Base-by-base conservation (phyloP, 2,113 vertebrate species). In the Phyllostomus discolor region DNA sequence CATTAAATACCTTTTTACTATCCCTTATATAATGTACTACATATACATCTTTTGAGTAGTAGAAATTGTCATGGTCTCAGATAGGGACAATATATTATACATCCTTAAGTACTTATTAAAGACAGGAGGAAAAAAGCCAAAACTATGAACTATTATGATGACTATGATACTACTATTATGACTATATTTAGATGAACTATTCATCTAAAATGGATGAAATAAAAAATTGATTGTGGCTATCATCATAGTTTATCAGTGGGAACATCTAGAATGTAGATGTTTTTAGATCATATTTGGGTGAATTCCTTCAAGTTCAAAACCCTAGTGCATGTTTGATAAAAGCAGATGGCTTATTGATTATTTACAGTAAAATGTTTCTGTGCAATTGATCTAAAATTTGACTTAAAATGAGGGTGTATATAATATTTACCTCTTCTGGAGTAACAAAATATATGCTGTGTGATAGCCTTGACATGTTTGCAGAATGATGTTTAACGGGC, bases 301-400 rank as follows among this genome's bases (percentile, higher is more conserved):
- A 91, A n/a, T 62, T 22, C 26, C 76, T 5, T 95, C 57, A 95
- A 83, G 70, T 87, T 93, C 33, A 80, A 95, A 95, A 76, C 59
- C 22, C 54, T 8, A 72, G 11, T 46, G 6, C 24, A 69, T 79
- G 62, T 75, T 87, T 4, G 10, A 85, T 90, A 62, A 87, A 52
- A 96, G 38, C 76, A 93, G 26, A 80, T 72, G 38, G 76, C 24
- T 95, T 70, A 46, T 69, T 91, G 73, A 72, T 88, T 72, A 8
- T 88, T 5, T 52, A 76, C 4, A 43, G 8, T 84, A 85, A 95
- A 80, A 78, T 94, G 4, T 64, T 95, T 87, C 76, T 92, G 6
- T 95, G 7, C 10, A 78, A 0, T 67, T 83, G 24, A 57, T 52
- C 70, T 92, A 95, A 94, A 88, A 38, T 73, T 85, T 90, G 59